Base-by-base conservation (phyloP, 2,797 vertebrate genomes). In the Cuculus canorus region DNA sequence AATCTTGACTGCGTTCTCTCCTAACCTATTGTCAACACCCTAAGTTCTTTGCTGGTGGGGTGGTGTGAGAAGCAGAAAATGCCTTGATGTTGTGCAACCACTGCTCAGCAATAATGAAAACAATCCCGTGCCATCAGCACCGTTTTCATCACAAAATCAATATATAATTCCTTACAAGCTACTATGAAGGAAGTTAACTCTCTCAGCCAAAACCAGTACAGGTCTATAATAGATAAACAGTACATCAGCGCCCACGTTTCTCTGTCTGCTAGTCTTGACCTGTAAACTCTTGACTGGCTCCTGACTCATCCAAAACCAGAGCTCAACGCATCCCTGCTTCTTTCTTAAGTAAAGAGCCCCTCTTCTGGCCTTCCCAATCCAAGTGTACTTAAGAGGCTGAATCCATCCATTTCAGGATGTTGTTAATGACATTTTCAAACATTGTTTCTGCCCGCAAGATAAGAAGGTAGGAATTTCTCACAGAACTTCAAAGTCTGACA, bases 11-110 rank as follows among this genome's bases (percentile, higher is more conserved):
- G 11, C 52, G 25, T 39, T 5, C 32, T 9, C 11, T 78, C 50
- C 7, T n/a, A 21, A 3, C 13, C 37, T 19, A 50, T 64, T 28
- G 53, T 50, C 35, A 13, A 35, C 13, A 13, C 35, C 13, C 17
- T 43, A 50, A 5, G 25, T 21, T 50, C 5, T 32, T 35, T 1
- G 0, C 32, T 59, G 45, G 10, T 41, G 25, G 25, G 14, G 4
- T 6, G 10, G 11, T 2, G 10, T 48, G 30, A 56, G 33, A 56
- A 56, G 30, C 21, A 70, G 50, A 54, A 56, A 63, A 71, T 21
- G 7, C 30, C 30, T 33, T 30, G 17, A 30, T 4, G 0, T 33
- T 63, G 41, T 47, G 10, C 6, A 41, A 41, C 57, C 4, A 25
- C 50, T 48, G 7, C 4, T 57, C 43, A 57, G 32, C 18, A 45